Percentiles rank a stretch among this genome's conserved stretches.
phyloP scores from a whole-genome alignment of 2,797 vertebrate genomes.

The Denticeps clupeoides region DNA sequence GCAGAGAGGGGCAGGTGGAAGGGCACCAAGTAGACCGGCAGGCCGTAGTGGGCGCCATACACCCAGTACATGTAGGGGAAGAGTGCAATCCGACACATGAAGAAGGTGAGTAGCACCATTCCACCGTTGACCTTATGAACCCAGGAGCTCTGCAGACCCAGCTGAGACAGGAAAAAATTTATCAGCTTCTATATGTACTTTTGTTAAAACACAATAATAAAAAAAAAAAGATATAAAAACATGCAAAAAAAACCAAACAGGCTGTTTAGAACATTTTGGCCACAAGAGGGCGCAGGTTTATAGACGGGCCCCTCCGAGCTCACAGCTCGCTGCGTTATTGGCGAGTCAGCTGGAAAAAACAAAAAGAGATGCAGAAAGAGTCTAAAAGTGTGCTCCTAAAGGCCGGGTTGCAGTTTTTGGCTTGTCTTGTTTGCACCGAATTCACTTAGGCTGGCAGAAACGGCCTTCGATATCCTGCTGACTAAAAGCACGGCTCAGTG shows the following conservation, averaged over 20 bases:
- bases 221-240: neutral
- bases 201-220: neutral
- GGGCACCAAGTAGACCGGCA: constrained; percentile 58
- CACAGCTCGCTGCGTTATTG: too few relatives aligned
- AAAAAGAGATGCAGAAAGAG: too few relatives aligned
- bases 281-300: constrained; percentile 6
- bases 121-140: constrained; percentile 66
- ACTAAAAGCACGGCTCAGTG: too few relatives aligned
- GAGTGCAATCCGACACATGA: constrained; percentile 66
- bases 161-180: constrained; percentile 7
- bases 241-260: neutral
- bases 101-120: constrained; percentile 64
- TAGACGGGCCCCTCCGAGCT: neutral
- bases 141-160: constrained; percentile 55
- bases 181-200: too few relatives aligned
- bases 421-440: too few relatives aligned
- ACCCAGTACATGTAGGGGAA: constrained; percentile 80
- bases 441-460: too few relatives aligned
- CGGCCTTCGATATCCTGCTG: too few relatives aligned
- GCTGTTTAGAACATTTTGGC: neutral
- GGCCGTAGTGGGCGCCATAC: constrained; percentile 56
- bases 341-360: too few relatives aligned
- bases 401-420: too few relatives aligned
- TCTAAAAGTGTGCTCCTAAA: too few relatives aligned
- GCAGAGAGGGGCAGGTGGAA: constrained; percentile 57